Evolutionary conservation across 2,113 vertebrate genomes (phyloP), one percentile per base, ranked within the genome.

Genomic region (Machaerirhynchus nigripectus): DNA sequence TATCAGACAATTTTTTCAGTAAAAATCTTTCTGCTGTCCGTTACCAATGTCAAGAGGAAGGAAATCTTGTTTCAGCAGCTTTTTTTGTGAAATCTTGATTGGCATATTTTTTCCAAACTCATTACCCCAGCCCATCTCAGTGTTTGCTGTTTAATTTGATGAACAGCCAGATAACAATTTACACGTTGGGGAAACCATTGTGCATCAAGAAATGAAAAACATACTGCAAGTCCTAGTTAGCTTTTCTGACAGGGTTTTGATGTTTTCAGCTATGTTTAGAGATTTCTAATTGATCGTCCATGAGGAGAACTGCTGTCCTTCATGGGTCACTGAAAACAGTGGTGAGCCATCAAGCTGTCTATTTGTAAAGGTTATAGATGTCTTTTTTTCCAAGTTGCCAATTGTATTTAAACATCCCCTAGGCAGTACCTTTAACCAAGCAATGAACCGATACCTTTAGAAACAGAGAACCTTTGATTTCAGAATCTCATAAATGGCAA

Each of bases 381-480:
- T 76, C 28, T 52, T 70, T 71, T 95, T 90, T 92, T 20, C 47
- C 24, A 73, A 53, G 69, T 55, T 91, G 64, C 53, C 57, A 31
- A 4, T 24, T 2, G 9, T 63, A 21, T 83, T 91, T 67, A 50
- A 86, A 87, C 28, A 61, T 26, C 55, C 67, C 18, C 46, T 21
- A 16, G 64, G 87, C 79, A 73, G 40, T n/a, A 69, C 56, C 63
- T 92, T 78, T 88, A 89, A 85, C 73, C 37, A 75, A 47, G 37
- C 24, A 10, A 47, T 73, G 57, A 93, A 78, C 55, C 2, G 0
- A 39, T 63, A 71, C 21, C 17, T 82, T 76, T 69, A 65, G 70
- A 93, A 87, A 88, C 46, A 76, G 75, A 94, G 61, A 69, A 65
- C 53, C n/a, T 96, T 96, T 84, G 52, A 76, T 80, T 93, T 80